Evolutionary conservation across 1,140 invertebrate genomes (phyloP), one percentile per base, ranked within the genome.

Genomic region (Antheraea pernyi): DNA sequence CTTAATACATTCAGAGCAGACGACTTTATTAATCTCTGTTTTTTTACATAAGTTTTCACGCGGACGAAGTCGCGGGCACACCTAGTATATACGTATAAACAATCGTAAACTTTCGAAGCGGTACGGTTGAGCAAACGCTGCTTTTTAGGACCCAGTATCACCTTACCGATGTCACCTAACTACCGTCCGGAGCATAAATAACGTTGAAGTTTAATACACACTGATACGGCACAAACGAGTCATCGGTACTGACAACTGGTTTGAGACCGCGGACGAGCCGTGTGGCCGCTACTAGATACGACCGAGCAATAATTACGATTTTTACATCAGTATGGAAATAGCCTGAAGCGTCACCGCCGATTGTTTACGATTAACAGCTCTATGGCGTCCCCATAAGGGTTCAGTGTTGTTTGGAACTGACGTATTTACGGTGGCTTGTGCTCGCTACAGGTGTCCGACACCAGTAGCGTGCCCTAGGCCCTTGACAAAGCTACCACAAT

Each of bases 121-220:
- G 39, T 42, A 42, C 11, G 39, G 39, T 7, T 42, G 2, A 11
- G 39, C 8, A 42, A 42, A 42, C 39, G 39, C 39, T 42, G 0
- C 11, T 9, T 7, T 42, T 53, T 16, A 53, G 16, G 9, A 16
- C 16, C n/a, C 46, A 16, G 11, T 53, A 76, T 67, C 67, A 53
- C 59, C 19, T 10, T 53, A 4, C 61, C 42, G 61, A 53, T 61
- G 22, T 64, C 19, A 46, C 10, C 11, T 69, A 61, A 53, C 46
- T 53, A 53, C 13, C 11, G 16, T 13, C 5, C 13, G 16, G n/a
- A 53, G 13, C 16, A 53, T 53, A 53, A 53, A 53, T 53, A 53
- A 16, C 46, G 11, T n/a, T 53, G 46, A 53, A 53, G 46, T 53
- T 30, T 53, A 53, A 53, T 53, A 53, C 46, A 53, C 46, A 53